Evolutionary conservation across 2,113 vertebrate species (phyloP).

Genomic region (Bubo bubo): DNA sequence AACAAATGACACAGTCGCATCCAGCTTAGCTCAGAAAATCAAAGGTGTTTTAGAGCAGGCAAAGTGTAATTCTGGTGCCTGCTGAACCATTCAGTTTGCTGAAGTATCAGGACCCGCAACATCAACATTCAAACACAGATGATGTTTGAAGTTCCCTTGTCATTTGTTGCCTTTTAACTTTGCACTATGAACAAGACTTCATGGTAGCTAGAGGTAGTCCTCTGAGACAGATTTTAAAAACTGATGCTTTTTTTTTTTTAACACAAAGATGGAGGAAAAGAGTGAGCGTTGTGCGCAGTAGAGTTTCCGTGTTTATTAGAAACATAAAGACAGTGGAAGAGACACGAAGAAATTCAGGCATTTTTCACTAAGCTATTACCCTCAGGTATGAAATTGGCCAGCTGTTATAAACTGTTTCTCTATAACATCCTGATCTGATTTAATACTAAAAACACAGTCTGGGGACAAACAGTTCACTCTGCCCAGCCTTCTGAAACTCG

Average conservation of each 20-base stretch:
- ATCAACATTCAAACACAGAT: neutral
- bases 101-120: neutral
- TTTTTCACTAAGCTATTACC: conserved; percentile 37
- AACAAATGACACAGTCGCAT: neutral
- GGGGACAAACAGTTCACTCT: neutral
- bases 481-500: neutral
- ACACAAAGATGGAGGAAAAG: conserved; percentile 22
- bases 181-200: neutral
- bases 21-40: conserved; percentile 3
- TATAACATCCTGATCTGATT: neutral
- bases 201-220: neutral
- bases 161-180: neutral
- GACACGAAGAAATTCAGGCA: neutral
- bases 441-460: neutral
- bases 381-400: neutral
- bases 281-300: neutral
- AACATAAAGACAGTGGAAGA: conserved; percentile 28
- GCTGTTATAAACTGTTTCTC: neutral
- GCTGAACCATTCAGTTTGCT: neutral
- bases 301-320: neutral
- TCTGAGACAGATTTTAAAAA: conserved; percentile 26
- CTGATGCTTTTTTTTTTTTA: neutral
- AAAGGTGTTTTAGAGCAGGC: neutral
- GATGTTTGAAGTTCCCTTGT: neutral
- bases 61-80: neutral